Conservation (phyloP, 2,888 invertebrate species). For the Pogonocherus hispidulus region DNA sequence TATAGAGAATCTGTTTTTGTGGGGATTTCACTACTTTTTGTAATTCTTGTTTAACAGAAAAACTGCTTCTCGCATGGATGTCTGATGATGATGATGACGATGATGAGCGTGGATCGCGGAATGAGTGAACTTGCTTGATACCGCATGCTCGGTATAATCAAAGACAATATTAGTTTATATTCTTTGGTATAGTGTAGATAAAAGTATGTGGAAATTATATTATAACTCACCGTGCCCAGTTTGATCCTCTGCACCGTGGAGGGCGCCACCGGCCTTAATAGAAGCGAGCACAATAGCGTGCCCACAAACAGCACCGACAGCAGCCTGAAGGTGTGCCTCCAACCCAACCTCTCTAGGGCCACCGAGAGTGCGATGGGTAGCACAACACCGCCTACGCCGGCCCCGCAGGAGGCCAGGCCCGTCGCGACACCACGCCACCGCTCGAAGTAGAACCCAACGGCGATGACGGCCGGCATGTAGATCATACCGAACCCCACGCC, state of each 20-base stretch:
- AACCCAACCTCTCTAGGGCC: constrained; percentile 70
- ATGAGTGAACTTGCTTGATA: too few relatives aligned
- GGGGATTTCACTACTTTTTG: too few relatives aligned
- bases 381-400: constrained; percentile 76
- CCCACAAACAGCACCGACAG: constrained; percentile 62
- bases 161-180: too few relatives aligned
- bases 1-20: neutral
- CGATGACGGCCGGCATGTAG: constrained; percentile 78
- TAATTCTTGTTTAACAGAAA: too few relatives aligned
- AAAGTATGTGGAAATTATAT: too few relatives aligned
- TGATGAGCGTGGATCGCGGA: too few relatives aligned
- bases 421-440: constrained; percentile 80
- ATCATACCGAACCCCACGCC: constrained; percentile 77
- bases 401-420: constrained; percentile 80
- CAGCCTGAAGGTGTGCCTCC: constrained; percentile 73
- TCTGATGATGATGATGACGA: too few relatives aligned
- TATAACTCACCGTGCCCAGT: constrained; percentile 31
- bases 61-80: too few relatives aligned
- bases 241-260: constrained; percentile 28
- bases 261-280: constrained; percentile 56
- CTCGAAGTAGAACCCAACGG: constrained; percentile 83
- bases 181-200: too few relatives aligned
- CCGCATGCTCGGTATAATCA: too few relatives aligned
- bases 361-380: constrained; percentile 72
- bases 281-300: constrained; percentile 41